Percentiles rank a stretch among this genome's conserved stretches.
Evolutionary conservation across 2,888 invertebrate genomes (phyloP).

Genomic region (Temnothorax rugatulus): DNA sequence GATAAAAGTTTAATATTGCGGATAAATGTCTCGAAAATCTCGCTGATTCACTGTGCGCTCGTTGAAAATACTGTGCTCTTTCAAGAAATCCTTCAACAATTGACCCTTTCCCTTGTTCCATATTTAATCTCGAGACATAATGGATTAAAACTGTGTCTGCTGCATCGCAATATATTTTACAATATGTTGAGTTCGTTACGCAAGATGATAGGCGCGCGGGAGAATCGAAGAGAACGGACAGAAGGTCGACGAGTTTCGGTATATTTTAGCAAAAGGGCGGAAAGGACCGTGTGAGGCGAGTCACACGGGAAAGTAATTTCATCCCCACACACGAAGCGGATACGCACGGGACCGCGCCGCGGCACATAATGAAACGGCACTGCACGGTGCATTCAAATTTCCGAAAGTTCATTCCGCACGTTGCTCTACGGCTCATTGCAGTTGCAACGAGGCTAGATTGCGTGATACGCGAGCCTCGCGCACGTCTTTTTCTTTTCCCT

Average conservation of each 20-base stretch:
- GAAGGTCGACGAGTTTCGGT: conserved; percentile 29
- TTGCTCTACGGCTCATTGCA: conserved; percentile 18
- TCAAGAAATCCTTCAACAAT: background rate
- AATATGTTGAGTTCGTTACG: conserved; percentile 14
- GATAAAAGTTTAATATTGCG: background rate
- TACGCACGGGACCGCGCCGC: background rate
- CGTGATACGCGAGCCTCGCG: background rate
- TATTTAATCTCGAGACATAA: conserved; percentile 41
- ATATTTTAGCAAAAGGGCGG: conserved; percentile 44
- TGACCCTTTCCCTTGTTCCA: background rate
- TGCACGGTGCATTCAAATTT: conserved; percentile 50
- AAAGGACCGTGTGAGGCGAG: conserved; percentile 12
- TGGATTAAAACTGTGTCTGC: conserved; percentile 12
- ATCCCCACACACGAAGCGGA: conserved; percentile 33
- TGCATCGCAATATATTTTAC: background rate
- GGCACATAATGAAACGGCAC: conserved; percentile 54
- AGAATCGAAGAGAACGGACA: conserved; percentile 18
- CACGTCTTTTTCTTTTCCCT: background rate
- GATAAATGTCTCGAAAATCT: background rate
- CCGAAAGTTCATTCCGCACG: conserved; percentile 58
- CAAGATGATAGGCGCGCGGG: background rate
- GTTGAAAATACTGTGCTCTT: background rate
- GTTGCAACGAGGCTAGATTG: conserved; percentile 25
- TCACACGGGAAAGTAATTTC: conserved; percentile 54
- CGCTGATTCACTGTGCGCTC: background rate